These are phyloP conservation scores for Adelges cooleyi DNA, from an alignment of 1,140 invertebrate species.

Conservation along the genomic window DNA sequence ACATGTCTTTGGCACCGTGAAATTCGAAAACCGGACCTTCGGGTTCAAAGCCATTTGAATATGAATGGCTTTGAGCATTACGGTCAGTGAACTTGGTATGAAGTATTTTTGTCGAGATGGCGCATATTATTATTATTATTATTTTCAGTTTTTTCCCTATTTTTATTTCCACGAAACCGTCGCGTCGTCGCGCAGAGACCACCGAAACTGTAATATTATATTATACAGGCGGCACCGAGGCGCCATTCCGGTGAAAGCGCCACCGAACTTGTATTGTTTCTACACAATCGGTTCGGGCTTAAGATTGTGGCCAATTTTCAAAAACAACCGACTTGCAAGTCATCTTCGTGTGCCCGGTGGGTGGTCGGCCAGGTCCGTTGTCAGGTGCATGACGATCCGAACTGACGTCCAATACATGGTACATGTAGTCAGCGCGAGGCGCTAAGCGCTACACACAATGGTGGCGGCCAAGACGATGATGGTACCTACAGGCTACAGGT, in stretches of 20 bases:
- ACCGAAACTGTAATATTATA: background rate
- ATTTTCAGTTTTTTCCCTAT: no score
- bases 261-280: slow-evolving; percentile 22
- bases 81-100: background rate
- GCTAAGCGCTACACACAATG: slow-evolving; percentile 7
- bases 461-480: no score
- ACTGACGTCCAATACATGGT: background rate
- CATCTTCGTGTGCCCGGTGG: slow-evolving; percentile 20
- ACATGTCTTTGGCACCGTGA: slow-evolving; percentile 21
- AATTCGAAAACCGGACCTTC: slow-evolving; percentile 21
- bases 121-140: background rate
- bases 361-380: background rate
- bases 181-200: background rate
- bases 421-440: background rate
- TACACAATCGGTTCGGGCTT: background rate
- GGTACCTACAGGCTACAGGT: no score
- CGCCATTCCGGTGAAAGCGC: slow-evolving; percentile 17
- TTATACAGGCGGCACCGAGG: background rate
- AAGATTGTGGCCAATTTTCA: slow-evolving; percentile 23
- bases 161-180: no score
- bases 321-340: background rate
- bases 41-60: slow-evolving; percentile 11
- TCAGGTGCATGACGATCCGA: background rate
- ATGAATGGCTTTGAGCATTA: background rate
- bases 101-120: background rate